Evolutionary conservation across 1,140 invertebrate species (phyloP), one percentile per base, ranked within the genome.

Genomic region (Linepithema humile): DNA sequence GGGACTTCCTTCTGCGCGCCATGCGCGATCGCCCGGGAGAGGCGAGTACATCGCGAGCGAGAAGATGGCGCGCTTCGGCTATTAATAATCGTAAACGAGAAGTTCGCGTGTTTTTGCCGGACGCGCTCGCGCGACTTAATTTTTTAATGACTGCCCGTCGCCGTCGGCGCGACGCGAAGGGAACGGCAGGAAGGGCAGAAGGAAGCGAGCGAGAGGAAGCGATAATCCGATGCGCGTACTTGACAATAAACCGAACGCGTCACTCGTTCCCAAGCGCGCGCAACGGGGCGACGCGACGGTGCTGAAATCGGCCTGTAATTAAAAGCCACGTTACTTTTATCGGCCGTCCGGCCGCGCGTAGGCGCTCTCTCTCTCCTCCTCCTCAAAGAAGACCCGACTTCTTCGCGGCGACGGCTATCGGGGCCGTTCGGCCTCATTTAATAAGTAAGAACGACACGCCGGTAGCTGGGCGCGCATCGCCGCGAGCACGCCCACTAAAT

Each of bases 401-500:
- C 45, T 55, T 29, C 48, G 75, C 20, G 29, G 29, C 45, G 59
- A 78, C 32, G 59, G 6, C 26, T 57, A 57, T 26, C 53, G 53
- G 59, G 64, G n/a, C 48, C 64, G 84, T 70, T 83, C 57, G 40
- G 53, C 45, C 53, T 86, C 70, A 83, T 77, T 87, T 77, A 86
- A 84, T 82, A 74, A 53, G 77, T 43, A 62, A 67, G 65, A 86
- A 70, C 78, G 78, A 74, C 78, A 62, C 78, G 48, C 43, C 78
- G 70, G 83, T 85, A 78, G 85, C 75, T 29, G 32, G 29, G 40
- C 70, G 57, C 48, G 57, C 64, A 57, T 60, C 55, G 72, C 29
- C 35, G 60, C 59, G 82, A 85, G 85, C 82, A 88, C 86, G 84
- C 86, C 84, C 84, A 88, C 69, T 75, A 70, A 83, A 88, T 88